Conservation (phyloP, 2,888 invertebrate genomes). For the Ecliptopera silaceata region DNA sequence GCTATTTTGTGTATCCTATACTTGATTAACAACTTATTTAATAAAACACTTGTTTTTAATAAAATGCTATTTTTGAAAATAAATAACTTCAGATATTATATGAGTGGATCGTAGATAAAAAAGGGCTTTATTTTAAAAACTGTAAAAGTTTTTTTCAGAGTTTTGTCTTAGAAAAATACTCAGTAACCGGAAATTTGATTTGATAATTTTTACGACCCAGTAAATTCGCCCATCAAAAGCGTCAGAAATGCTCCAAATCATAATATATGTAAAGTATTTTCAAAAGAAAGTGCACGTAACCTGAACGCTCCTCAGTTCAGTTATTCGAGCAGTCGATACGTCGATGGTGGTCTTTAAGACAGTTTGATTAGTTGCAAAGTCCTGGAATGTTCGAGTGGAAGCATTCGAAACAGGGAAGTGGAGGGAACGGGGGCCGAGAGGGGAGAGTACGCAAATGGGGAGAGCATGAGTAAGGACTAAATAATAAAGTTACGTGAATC, state of each 20-base stretch:
- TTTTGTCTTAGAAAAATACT: too few relatives aligned
- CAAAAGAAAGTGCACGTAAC: constrained; percentile 32
- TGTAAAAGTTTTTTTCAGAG: too few relatives aligned
- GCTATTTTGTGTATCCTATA: too few relatives aligned
- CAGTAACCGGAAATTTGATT: too few relatives aligned
- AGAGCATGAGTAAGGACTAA: constrained; percentile 9
- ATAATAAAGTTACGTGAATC: constrained; percentile 20
- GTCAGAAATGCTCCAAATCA: too few relatives aligned
- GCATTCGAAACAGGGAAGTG: constrained; percentile 25
- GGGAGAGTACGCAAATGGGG: constrained; percentile 23
- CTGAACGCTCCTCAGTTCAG: constrained; percentile 42
- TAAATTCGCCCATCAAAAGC: too few relatives aligned
- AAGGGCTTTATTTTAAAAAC: too few relatives aligned
- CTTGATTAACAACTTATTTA: too few relatives aligned
- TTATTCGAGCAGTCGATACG: constrained; percentile 66
- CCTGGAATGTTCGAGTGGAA: constrained; percentile 40
- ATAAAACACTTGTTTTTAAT: not conserved
- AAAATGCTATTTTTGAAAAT: too few relatives aligned
- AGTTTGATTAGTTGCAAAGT: constrained; percentile 73
- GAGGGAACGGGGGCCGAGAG: constrained; percentile 12
- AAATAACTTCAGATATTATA: too few relatives aligned
- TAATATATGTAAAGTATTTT: not conserved
- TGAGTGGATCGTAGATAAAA: too few relatives aligned
- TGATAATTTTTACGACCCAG: too few relatives aligned
- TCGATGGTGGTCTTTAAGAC: constrained; percentile 67